Evolutionary conservation across 2,797 vertebrate species (phyloP).

Genomic region (Arvicola amphibius): DNA sequence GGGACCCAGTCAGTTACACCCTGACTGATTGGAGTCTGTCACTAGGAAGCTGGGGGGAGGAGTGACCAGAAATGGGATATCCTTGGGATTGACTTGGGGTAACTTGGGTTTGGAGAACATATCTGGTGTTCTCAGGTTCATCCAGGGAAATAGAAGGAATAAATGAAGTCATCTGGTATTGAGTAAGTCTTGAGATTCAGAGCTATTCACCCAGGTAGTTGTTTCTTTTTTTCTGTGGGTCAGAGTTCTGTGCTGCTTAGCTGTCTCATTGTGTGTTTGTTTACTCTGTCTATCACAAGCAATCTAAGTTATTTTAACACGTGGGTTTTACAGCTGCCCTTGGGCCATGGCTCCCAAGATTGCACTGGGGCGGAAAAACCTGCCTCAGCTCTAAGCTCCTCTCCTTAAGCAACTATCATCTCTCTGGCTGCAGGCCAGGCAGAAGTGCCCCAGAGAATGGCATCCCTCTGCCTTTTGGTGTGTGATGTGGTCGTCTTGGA

Average conservation of each 20-base stretch:
- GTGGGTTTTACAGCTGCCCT: conserved; percentile 73
- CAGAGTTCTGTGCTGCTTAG: conserved; percentile 9
- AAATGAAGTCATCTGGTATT: not conserved
- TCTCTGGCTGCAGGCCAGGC: not conserved
- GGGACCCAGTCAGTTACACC: not conserved
- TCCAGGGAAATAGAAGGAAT: conserved; percentile 16
- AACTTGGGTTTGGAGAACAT: not conserved
- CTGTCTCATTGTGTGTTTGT: conserved; percentile 57
- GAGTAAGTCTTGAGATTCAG: not conserved
- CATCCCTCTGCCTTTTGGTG: not conserved
- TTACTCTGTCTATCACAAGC: conserved; percentile 64
- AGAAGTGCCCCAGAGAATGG: conserved; percentile 13
- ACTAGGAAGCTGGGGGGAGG: not conserved
- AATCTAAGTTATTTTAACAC: conserved; percentile 71
- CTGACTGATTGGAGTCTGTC: not conserved
- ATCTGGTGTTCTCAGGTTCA: conserved; percentile 27
- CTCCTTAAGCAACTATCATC: conserved; percentile 54
- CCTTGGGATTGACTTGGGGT: not conserved
- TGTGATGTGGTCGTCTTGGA: not conserved
- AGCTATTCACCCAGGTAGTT: not conserved
- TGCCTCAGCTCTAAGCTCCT: not conserved
- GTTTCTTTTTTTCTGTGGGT: conserved; percentile 21
- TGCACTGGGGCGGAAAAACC: conserved; percentile 68
- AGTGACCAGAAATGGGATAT: not conserved
- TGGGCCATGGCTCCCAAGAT: conserved; percentile 66